A percentile compares a stretch with the other conserved stretches of the same genome.
Conservation (phyloP, 2,888 invertebrate species). For the Norana najaformis region DNA sequence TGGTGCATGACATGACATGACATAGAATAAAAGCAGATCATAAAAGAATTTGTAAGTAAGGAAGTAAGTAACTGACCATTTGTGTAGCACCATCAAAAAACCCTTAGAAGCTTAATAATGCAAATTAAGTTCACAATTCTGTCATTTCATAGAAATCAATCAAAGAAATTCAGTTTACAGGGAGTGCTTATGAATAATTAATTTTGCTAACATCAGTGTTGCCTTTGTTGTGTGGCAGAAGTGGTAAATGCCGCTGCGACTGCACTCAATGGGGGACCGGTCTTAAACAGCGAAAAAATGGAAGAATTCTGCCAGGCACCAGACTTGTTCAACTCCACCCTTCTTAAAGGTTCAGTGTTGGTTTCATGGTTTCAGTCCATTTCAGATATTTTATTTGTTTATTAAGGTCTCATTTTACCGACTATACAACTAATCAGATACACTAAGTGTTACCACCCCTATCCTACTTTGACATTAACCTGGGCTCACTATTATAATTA, state of each 20-base stretch:
- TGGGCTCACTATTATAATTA: too few relatives aligned
- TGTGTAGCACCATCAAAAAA: background rate
- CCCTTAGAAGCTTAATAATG: background rate
- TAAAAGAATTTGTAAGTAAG: too few relatives aligned
- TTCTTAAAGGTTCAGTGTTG: background rate
- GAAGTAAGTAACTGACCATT: background rate
- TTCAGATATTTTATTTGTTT: background rate
- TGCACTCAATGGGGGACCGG: conserved; percentile 1
- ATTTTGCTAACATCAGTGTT: background rate
- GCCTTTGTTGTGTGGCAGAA: background rate
- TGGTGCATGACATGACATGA: too few relatives aligned
- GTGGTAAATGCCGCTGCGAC: conserved; percentile 30
- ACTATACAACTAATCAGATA: background rate
- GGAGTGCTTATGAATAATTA: background rate
- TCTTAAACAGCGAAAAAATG: conserved; percentile 21
- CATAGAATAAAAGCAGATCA: too few relatives aligned
- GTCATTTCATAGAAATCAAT: background rate
- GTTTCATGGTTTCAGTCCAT: background rate
- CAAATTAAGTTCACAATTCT: background rate
- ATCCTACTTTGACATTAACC: background rate
- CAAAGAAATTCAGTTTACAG: background rate
- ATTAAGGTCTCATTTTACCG: background rate
- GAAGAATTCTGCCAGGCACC: conserved; percentile 23
- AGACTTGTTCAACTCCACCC: background rate
- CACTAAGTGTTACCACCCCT: background rate